Conservation (phyloP, 2,888 invertebrate genomes). For the Hirtodrosophila confusa region DNA sequence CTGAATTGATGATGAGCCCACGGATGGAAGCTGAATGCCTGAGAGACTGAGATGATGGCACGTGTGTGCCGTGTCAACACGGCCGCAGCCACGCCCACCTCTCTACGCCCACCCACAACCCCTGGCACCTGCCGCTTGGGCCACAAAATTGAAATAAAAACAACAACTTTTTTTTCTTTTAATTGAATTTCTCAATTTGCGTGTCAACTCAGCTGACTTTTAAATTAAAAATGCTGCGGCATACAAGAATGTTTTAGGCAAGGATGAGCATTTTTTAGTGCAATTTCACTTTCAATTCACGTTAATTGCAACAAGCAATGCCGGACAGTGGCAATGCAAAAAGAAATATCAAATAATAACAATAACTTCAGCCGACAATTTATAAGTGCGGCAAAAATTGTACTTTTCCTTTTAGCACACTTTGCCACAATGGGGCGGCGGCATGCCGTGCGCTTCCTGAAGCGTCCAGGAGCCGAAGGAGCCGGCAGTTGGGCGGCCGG, state of each 20-base stretch:
- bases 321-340: conserved; percentile 12
- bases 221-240: conserved; percentile 21
- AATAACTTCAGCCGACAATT: conserved; percentile 59
- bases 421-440: conserved; percentile 61
- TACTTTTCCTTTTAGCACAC: conserved; percentile 78
- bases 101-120: not conserved
- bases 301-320: conserved; percentile 54
- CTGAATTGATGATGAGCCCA: conserved; percentile 75
- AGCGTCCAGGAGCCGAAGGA: conserved; percentile 13
- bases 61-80: conserved; percentile 56
- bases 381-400: conserved; percentile 67
- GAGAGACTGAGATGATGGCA: conserved; percentile 32
- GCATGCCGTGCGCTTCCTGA: conserved; percentile 44
- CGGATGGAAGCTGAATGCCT: conserved; percentile 32
- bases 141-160: conserved; percentile 34
- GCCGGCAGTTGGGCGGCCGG: conserved; percentile 17
- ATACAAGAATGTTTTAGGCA: conserved; percentile 26
- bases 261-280: conserved; percentile 14
- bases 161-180: conserved; percentile 14
- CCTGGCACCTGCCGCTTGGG: not conserved
- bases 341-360: conserved; percentile 9
- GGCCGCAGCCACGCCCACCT: conserved; percentile 36
- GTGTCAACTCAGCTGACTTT: conserved; percentile 66
- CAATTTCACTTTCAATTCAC: conserved; percentile 63
- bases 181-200: conserved; percentile 75